A percentile compares a stretch with the other conserved stretches of the same genome.
Evolutionary conservation across 1,140 invertebrate species (phyloP).

Genomic region (Panagrolaimus sp.): DNA sequence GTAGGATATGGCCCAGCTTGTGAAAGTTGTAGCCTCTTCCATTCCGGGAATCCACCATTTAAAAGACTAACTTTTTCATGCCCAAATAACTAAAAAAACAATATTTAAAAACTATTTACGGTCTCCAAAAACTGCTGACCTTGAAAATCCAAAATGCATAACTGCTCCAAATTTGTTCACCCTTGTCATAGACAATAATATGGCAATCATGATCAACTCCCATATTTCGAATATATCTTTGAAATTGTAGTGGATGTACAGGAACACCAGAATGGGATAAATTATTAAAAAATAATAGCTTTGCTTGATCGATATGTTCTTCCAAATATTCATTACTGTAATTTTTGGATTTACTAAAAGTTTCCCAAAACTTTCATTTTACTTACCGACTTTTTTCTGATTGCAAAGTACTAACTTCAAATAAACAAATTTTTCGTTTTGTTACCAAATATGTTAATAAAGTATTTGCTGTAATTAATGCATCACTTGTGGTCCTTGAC

Average conservation of each 20-base stretch:
- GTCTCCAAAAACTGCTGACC: conserved; percentile 30
- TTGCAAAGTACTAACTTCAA: conserved; percentile 20
- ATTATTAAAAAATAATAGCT: conserved; percentile 46
- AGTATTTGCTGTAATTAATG: conserved; percentile 19
- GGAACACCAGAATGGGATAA: conserved; percentile 53
- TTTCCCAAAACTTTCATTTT: too few relatives aligned
- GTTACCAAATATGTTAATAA: conserved; percentile 18
- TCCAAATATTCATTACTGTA: conserved; percentile 15
- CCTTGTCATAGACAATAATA: conserved; percentile 50
- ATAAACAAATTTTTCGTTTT: conserved; percentile 22
- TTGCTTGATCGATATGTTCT: conserved; percentile 39
- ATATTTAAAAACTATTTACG: conserved; percentile 10
- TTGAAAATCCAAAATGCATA: conserved; percentile 57
- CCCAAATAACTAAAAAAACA: conserved; percentile 51
- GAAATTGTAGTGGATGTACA: conserved; percentile 57
- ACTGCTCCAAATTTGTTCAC: conserved; percentile 48
- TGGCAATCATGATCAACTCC: conserved; percentile 53
- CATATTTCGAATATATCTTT: conserved; percentile 46
- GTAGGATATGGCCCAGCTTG: conserved; percentile 14
- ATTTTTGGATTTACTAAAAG: conserved; percentile 19
- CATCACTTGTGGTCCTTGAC: neutral
- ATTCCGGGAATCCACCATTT: conserved; percentile 23
- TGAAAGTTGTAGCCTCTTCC: conserved; percentile 14
- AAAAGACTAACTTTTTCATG: conserved; percentile 35
- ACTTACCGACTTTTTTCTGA: conserved; percentile 5